These are phyloP conservation scores for Sphenodon punctatus DNA, from an alignment of 2,797 vertebrate genomes.

Conservation along the genomic window DNA sequence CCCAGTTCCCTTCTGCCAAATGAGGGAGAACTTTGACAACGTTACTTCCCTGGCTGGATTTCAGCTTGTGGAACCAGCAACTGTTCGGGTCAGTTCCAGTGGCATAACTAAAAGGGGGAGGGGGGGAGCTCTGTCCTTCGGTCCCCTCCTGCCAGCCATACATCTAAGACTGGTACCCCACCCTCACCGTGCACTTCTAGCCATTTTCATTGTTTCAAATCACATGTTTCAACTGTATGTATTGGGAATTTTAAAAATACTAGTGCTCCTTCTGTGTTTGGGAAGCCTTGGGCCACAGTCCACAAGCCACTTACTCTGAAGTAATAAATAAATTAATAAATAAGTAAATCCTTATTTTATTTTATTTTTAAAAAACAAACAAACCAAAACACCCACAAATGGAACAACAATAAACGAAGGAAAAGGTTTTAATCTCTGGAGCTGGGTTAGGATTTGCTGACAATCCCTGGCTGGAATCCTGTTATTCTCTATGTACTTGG, in stretches of 20 bases:
- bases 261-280: too few relatives aligned
- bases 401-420: constrained; percentile 25
- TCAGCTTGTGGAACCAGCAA: background rate
- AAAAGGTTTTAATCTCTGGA: constrained; percentile 34
- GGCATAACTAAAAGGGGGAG: background rate
- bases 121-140: too few relatives aligned
- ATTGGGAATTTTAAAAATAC: too few relatives aligned
- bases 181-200: too few relatives aligned
- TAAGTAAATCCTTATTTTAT: constrained; percentile 51
- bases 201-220: too few relatives aligned
- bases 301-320: too few relatives aligned
- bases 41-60: background rate
- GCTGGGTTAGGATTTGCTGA: constrained; percentile 34
- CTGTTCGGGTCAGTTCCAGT: background rate
- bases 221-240: too few relatives aligned
- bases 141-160: too few relatives aligned
- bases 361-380: too few relatives aligned
- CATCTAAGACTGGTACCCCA: too few relatives aligned
- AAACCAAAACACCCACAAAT: constrained; percentile 40
- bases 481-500: constrained; percentile 54
- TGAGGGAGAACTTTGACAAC: background rate
- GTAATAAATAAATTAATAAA: too few relatives aligned
- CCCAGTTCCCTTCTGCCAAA: background rate
- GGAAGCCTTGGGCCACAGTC: too few relatives aligned
- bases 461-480: constrained; percentile 51